Conservation (phyloP, 1,140 invertebrate species). For the Ooceraea biroi region DNA sequence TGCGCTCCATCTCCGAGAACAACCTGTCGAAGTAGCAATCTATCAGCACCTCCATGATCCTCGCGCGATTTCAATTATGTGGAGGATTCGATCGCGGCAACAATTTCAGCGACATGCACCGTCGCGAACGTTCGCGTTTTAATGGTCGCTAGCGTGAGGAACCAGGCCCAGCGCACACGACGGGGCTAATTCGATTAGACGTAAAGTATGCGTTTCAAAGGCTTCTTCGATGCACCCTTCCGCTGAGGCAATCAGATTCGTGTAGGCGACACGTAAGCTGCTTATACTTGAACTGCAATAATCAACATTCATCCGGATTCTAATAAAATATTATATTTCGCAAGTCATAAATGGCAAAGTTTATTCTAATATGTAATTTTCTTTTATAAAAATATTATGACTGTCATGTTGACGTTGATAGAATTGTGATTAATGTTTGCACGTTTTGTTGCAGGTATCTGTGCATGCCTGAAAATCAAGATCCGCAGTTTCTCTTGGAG, state of each 20-base stretch:
- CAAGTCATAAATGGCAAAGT: background rate
- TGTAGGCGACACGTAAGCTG: background rate
- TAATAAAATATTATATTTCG: slow-evolving; percentile 1
- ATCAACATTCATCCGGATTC: background rate
- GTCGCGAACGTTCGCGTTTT: slow-evolving; percentile 61
- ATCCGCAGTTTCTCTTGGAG: slow-evolving; percentile 94
- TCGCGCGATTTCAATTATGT: background rate
- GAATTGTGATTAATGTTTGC: background rate
- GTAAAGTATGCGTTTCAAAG: slow-evolving; percentile 73
- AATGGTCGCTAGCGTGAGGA: slow-evolving; percentile 70
- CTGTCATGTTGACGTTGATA: background rate
- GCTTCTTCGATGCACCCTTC: slow-evolving; percentile 74
- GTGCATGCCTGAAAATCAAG: slow-evolving; percentile 93
- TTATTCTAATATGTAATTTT: background rate
- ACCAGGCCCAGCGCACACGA: slow-evolving; percentile 57
- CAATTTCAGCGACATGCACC: background rate
- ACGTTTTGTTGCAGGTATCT: slow-evolving; percentile 90
- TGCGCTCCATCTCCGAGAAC: slow-evolving; percentile 89
- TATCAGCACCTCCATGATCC: slow-evolving; percentile 89
- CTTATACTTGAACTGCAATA: background rate
- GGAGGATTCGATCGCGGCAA: background rate
- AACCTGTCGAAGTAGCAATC: slow-evolving; percentile 90
- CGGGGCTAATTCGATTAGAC: slow-evolving; percentile 81
- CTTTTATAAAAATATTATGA: background rate
- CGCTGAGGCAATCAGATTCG: background rate